Evolutionary conservation across 92 coral and sea anemone species (phyloP).

Genomic region (Actinernus sp.): DNA sequence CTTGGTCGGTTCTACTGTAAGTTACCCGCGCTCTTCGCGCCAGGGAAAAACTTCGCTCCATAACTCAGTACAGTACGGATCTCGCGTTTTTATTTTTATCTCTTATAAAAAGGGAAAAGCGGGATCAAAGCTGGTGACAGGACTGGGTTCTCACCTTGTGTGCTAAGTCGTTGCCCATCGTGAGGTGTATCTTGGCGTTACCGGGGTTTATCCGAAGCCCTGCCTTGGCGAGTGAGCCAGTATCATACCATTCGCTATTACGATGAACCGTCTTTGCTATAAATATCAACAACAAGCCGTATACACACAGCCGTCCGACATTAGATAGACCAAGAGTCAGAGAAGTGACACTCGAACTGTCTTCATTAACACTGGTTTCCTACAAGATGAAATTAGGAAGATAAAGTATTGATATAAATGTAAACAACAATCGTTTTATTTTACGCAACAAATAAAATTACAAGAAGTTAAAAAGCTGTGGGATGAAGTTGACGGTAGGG

Average conservation of each 20-base stretch:
- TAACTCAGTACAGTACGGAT: conserved; percentile 23
- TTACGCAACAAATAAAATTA: too few species aligned
- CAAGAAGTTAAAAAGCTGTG: too few species aligned
- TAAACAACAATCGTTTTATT: too few species aligned
- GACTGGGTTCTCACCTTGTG: conserved; percentile 46
- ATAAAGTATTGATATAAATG: too few species aligned
- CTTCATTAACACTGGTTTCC: too few species aligned
- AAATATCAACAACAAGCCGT: conserved; percentile 42
- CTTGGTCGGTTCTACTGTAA: neutral
- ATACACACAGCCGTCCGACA: conserved; percentile 28
- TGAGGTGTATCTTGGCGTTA: conserved; percentile 84
- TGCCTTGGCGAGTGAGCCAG: conserved; percentile 67
- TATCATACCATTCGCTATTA: conserved; percentile 72
- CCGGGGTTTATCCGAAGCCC: conserved; percentile 76
- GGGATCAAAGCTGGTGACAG: too few species aligned
- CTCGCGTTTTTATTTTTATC: conserved; percentile 14
- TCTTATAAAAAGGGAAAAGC: conserved; percentile 10
- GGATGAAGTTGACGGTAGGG: too few species aligned
- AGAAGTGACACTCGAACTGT: too few species aligned
- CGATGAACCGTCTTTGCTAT: conserved; percentile 66
- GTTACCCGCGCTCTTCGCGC: neutral
- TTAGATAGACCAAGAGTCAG: conserved; percentile 18
- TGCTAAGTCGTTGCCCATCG: conserved; percentile 79
- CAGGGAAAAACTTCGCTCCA: too few species aligned
- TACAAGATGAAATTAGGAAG: too few species aligned